Base-by-base conservation (phyloP, 2,797 vertebrate genomes). In the Microhierax caerulescens region DNA sequence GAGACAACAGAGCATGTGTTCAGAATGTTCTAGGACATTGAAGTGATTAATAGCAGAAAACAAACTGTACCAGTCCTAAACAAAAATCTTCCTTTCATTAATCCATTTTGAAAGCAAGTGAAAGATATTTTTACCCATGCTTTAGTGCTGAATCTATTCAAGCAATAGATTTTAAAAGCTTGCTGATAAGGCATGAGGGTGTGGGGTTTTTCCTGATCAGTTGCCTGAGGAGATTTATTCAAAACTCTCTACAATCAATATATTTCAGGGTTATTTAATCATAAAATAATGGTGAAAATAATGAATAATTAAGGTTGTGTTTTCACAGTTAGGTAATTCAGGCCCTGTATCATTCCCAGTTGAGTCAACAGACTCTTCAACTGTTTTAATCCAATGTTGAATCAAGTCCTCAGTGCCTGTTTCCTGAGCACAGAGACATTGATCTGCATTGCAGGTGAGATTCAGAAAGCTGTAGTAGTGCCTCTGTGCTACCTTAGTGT, bases 21-120 rank as follows among this genome's bases (percentile, higher is more conserved):
- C 95, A 85, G 70, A 82, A 82, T 77, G 77, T 96, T 95, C 88
- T 63, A 64, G 84, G 90, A 93, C 74, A 70, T 63, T 82, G 34
- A 63, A 50, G 21, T 87, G 85, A 92, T 56, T 96, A 85, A 87
- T 74, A 64, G 23, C 25, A 79, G 59, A 91, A 94, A 93, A 82
- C 80, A 93, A 88, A 76, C 12, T 63, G 65, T 92, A 73, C 39
- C n/a, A 56, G 23, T 48, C 43, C 47, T 79, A 84, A 88, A 86
- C n/a, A 77, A 81, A 72, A 50, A 20, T 17, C 1, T 65, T 73
- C n/a, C 10, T 39, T 82, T 91, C n/a, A 63, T 79, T 67, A 92
- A 93, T 70, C 21, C 39, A 25, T 82, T 76, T 85, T 83, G 34
- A 95, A 92, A 89, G 20, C 32, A 82, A 92, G 18, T 70, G 13